Evolutionary conservation across 2,888 invertebrate species (phyloP).

Genomic region (Nematopogon swammerdamellus): DNA sequence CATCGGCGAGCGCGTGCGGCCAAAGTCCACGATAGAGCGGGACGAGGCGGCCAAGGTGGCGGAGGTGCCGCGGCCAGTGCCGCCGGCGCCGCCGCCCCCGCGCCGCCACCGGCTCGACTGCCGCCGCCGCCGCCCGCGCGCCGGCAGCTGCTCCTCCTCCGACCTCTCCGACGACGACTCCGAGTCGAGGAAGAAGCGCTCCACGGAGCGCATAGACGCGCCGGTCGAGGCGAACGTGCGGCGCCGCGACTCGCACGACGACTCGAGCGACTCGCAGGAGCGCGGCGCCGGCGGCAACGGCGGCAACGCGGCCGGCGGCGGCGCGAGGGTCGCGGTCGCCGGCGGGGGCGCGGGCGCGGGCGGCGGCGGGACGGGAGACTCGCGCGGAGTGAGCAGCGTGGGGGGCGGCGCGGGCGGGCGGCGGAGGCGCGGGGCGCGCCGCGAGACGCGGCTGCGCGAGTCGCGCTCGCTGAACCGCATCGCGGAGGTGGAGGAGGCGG

Average conservation of each 20-base stretch:
- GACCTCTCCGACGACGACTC: constrained; percentile 92
- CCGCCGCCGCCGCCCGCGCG: constrained; percentile 35
- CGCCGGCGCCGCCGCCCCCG: constrained; percentile 31
- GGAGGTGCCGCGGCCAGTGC: constrained; percentile 18
- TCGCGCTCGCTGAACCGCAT: constrained; percentile 83
- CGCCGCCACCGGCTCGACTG: constrained; percentile 35
- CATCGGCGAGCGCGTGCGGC: constrained; percentile 17
- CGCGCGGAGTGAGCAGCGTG: constrained; percentile 15
- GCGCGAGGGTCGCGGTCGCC: constrained; percentile 7
- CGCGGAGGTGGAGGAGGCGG: constrained; percentile 80
- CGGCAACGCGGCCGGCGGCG: constrained; percentile 26
- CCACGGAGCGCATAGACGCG: constrained; percentile 59
- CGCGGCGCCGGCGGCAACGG: constrained; percentile 64
- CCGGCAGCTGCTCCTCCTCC: constrained; percentile 88
- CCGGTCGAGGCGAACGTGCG: constrained; percentile 60
- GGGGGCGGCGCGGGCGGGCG: constrained; percentile 23
- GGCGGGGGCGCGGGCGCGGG: constrained; percentile 19
- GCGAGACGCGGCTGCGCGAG: constrained; percentile 62
- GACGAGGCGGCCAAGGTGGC: constrained; percentile 5
- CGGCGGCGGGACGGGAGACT: constrained; percentile 46
- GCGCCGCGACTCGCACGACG: constrained; percentile 78
- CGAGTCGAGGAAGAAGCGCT: constrained; percentile 77
- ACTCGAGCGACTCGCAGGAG: constrained; percentile 83
- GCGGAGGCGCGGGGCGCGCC: constrained; percentile 36
- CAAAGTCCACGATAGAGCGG: constrained; percentile 24